Evolutionary conservation across 2,888 invertebrate species (phyloP).

Genomic region (Sphaerolaimus hirsutus): DNA sequence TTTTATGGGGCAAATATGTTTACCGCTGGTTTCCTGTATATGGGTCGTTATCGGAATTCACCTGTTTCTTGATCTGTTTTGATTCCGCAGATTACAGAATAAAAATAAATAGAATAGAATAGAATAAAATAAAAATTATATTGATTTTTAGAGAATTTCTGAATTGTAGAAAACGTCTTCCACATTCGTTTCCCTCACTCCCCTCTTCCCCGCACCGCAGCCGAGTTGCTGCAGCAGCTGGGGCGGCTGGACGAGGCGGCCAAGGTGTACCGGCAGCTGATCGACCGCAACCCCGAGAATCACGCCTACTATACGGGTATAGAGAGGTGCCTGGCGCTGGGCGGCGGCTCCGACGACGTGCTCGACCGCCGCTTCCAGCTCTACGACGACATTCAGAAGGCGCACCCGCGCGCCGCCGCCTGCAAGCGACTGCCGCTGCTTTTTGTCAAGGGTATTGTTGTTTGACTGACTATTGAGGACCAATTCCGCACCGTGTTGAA

Average conservation of each 20-base stretch:
- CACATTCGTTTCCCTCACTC: too few relatives aligned
- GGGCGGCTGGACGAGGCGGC: constrained; percentile 44
- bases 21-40: too few relatives aligned
- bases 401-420: constrained; percentile 60
- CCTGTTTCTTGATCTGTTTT: too few relatives aligned
- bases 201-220: too few relatives aligned
- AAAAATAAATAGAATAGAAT: too few relatives aligned
- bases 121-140: too few relatives aligned
- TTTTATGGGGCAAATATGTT: too few relatives aligned
- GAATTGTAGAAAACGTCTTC: too few relatives aligned
- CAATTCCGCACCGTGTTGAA: too few relatives aligned
- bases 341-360: constrained; percentile 25
- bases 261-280: constrained; percentile 52
- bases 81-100: too few relatives aligned
- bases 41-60: too few relatives aligned
- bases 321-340: constrained; percentile 55
- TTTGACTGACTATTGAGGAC: neutral
- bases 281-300: constrained; percentile 85
- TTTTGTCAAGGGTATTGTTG: constrained; percentile 42
- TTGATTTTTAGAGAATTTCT: too few relatives aligned
- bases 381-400: constrained; percentile 49
- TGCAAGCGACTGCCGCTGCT: constrained; percentile 66
- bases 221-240: constrained; percentile 31
- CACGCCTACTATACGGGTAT: constrained; percentile 67
- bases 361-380: constrained; percentile 52